Evolutionary conservation across 2,888 invertebrate genomes (phyloP), one percentile per base, ranked within the genome.

Genomic region (Brenthis daphne): DNA sequence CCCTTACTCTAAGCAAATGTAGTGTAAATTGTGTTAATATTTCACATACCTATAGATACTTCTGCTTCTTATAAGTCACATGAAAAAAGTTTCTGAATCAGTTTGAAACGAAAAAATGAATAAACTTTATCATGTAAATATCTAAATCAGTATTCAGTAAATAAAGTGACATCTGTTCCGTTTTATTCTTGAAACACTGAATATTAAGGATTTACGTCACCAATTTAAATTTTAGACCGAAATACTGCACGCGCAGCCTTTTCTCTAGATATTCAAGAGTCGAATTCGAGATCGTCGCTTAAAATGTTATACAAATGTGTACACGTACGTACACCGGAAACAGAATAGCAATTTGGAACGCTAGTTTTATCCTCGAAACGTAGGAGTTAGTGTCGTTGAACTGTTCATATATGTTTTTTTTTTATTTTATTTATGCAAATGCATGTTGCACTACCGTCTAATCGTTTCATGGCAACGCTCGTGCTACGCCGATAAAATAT

Each of bases 371-470:
- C 78, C 78, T 71, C 78, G 77, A 80, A 83, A 82, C 80, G 81
- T 85, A 80, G 82, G 82, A 80, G 84, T 72, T 55, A 76, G 82
- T 85, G 85, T 87, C 71, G 68, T 75, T 84, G 86, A 85, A 84
- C 86, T 76, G 75, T 63, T 54, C n/a, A 6, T 54, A 47, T 47
- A 29, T 60, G 16, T 48, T 20, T 60, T 67, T 54, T 20, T 20
- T 20, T 20, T 20, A 55, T 69, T 67, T 69, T 70, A 74, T 71
- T 68, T 51, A 73, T 64, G 57, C 24, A 68, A 67, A 57, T 48
- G 63, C 67, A 64, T 75, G 73, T 67, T 67, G 67, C 67, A 67
- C 63, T 66, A 43, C 37, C 11, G 57, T 64, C 57, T 64, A 58
- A 48, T 64, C 43, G 50, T 43, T 29, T 64, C 56, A 51, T 65